Base-by-base conservation (phyloP, 2,113 vertebrate species). In the Entosphenus tridentatus region DNA sequence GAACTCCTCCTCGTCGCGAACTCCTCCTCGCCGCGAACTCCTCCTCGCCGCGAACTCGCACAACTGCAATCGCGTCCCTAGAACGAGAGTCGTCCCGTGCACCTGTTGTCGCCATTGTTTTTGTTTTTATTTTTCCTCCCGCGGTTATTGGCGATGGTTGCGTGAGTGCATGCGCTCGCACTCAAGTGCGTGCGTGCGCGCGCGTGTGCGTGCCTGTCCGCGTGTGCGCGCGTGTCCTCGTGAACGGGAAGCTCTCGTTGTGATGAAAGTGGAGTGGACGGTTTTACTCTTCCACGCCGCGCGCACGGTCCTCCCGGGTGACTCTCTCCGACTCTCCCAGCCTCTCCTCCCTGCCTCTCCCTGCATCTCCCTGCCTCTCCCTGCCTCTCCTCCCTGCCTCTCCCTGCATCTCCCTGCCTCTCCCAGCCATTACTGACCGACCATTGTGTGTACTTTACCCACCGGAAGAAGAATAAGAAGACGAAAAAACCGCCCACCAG, bases 251-350 rank as follows among this genome's bases (percentile, higher is more conserved):
- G 18, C 68, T 55, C 13, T 39, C 57, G n/a, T 54, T 69, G 56
- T 69, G 73, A 58, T 56, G 67, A 57, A 67, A 70, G 72, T 72
- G 71, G 69, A 72, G 71, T 73, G 75, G 56, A 68, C 71, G 56
- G 70, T 77, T 73, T 74, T 78, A 73, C 75, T 73, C 77, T 75
- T 67, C 56, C 72, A 18, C 71, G 71, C 21, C 21, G 3, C 21
- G 21, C 21, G 21, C 21, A 39, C 21, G 3, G 13, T 62, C 4
- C 16, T 5, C 10, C 6, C 11, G 57, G 10, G 55, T 18, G n/a
- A 8, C 69, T 57, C 69, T 57, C 9, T 59, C 17, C 65, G 57
- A 11, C 12, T 54, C 16, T 55, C 68, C 4, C n/a, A 11, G 55
- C 11, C 57, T 10, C 21, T 58, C 9, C 56, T 12, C 10, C 56